These are phyloP conservation scores for Halichoeres trimaculatus DNA, from an alignment of 2,113 vertebrate species.

Conservation along the genomic window DNA sequence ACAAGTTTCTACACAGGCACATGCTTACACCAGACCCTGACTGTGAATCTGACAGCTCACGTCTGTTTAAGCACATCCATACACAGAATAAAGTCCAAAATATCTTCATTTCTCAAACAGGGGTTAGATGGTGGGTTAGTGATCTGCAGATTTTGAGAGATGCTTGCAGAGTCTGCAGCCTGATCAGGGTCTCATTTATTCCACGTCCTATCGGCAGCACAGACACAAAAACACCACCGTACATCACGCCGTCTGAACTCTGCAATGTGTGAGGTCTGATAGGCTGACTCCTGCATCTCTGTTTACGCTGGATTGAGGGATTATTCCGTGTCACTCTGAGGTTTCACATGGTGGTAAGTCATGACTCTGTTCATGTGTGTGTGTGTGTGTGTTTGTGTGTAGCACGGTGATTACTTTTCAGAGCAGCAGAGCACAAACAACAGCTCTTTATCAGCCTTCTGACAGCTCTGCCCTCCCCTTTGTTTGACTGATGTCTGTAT, in stretches of 20 bases:
- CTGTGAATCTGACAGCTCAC: no score
- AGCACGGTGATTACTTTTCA: conserved; percentile 18
- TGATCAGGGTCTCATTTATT: not conserved
- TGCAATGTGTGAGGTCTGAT: conserved; percentile 32
- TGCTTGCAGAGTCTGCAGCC: not conserved
- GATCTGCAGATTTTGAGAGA: not conserved
- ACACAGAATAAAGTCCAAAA: no score
- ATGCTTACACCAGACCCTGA: not conserved
- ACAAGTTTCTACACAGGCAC: not conserved
- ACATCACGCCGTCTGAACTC: not conserved
- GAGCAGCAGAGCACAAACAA: conserved; percentile 36
- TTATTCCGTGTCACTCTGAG: not conserved
- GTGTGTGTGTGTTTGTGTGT: conserved; percentile 15
- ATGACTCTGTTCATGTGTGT: conserved; percentile 18
- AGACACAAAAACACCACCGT: not conserved
- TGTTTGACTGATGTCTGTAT: not conserved
- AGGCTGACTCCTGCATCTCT: conserved; percentile 4
- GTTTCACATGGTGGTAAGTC: conserved; percentile 13
- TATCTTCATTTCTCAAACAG: no score
- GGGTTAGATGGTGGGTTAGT: no score
- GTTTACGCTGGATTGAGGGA: conserved; percentile 8
- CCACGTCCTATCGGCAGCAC: not conserved
- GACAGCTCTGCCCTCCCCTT: conserved; percentile 17
- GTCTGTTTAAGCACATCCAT: no score
- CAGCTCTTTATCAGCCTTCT: conserved; percentile 44